phyloP scores from a whole-genome alignment of 2,797 vertebrate species.

The Furcifer pardalis region DNA sequence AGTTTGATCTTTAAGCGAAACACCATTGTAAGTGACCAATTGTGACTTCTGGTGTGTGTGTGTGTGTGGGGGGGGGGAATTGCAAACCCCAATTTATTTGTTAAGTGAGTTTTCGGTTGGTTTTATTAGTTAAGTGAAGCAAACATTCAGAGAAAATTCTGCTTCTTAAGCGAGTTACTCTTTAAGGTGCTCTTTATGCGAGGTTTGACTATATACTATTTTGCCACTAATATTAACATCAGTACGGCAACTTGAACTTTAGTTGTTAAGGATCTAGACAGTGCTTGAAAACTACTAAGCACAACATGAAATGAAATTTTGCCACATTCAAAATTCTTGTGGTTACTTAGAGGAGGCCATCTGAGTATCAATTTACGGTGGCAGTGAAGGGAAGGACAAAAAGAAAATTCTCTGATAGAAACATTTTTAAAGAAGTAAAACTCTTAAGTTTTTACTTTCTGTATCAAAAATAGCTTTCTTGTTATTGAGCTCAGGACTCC shows the following conservation, averaged over 20 bases:
- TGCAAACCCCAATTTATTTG: too few species aligned
- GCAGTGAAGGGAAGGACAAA: background rate
- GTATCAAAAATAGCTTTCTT: conserved; percentile 39
- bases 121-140: too few species aligned
- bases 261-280: background rate
- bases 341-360: background rate
- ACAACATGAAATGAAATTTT: background rate
- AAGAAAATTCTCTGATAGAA: background rate
- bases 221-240: background rate
- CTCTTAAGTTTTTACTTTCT: conserved; percentile 25
- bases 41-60: too few species aligned
- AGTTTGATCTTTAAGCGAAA: too few species aligned
- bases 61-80: too few species aligned
- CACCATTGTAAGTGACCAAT: too few species aligned
- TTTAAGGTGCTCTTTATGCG: too few species aligned
- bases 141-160: too few species aligned
- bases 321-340: background rate
- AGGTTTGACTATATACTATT: too few species aligned
- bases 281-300: background rate
- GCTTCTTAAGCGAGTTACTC: too few species aligned
- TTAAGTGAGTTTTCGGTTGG: too few species aligned
- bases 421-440: conserved; percentile 28
- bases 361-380: background rate
- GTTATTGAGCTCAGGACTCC: conserved; percentile 4
- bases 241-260: background rate